A percentile compares a stretch with the other conserved stretches of the same genome.
Conservation (phyloP, 2,113 vertebrate species). For the Anolis sagrei region DNA sequence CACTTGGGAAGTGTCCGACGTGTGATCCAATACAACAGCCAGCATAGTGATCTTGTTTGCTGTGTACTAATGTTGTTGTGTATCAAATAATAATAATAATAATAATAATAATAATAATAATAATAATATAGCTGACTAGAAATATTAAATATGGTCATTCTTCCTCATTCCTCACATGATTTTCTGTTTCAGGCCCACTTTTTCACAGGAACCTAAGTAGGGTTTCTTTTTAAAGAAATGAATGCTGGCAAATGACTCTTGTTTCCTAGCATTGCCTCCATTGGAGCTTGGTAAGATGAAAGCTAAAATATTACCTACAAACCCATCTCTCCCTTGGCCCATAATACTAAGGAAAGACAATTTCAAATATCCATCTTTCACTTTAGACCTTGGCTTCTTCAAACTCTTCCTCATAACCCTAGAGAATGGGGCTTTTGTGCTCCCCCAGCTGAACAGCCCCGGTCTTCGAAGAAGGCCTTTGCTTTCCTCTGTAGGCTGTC, state of each 20-base stretch:
- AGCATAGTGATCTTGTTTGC: too few species aligned
- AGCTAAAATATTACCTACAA: neutral
- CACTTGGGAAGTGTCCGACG: too few species aligned
- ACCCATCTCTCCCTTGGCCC: neutral
- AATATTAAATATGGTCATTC: neutral
- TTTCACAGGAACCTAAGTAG: neutral
- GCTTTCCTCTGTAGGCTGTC: neutral
- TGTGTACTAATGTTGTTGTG: too few species aligned
- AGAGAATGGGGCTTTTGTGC: neutral
- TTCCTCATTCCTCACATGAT: neutral
- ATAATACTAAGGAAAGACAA: neutral
- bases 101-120: too few species aligned
- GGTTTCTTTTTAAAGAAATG: neutral
- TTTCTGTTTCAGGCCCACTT: neutral
- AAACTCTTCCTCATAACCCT: neutral
- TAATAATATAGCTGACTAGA: neutral
- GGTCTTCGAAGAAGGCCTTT: neutral
- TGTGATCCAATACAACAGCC: too few species aligned
- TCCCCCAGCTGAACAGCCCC: neutral
- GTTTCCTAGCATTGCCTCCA: neutral
- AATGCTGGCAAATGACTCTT: neutral
- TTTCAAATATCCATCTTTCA: neutral
- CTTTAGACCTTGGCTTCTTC: neutral
- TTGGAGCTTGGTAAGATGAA: neutral
- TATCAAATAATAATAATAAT: too few species aligned